A percentile compares a stretch with the other conserved stretches of the same genome.
phyloP scores from a whole-genome alignment of 2,888 invertebrate species.

The Clusia tigrina region DNA sequence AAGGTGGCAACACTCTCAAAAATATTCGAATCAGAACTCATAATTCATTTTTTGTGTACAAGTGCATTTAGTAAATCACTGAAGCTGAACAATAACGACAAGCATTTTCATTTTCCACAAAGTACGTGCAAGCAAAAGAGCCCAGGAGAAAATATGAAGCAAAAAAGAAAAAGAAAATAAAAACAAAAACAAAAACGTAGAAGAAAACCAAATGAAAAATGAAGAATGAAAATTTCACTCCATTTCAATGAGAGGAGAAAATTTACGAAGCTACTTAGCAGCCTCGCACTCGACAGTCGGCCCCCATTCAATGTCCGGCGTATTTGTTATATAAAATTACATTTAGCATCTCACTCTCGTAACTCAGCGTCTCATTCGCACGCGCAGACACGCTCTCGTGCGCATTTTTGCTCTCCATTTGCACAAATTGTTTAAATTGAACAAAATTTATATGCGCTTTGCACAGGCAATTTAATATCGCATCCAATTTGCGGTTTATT shows the following conservation, averaged over 20 bases:
- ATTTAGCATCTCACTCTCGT: constrained; percentile 25
- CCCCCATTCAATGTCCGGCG: no score
- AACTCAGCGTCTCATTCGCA: constrained; percentile 23
- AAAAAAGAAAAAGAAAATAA: constrained; percentile 9
- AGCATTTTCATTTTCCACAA: constrained; percentile 36
- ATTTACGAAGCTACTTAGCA: constrained; percentile 30
- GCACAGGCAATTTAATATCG: constrained; percentile 64
- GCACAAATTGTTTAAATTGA: constrained; percentile 58
- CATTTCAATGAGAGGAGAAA: constrained; percentile 25
- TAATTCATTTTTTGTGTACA: constrained; percentile 34
- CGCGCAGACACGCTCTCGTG: constrained; percentile 24
- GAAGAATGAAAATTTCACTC: constrained; percentile 21
- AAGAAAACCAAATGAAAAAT: constrained; percentile 11
- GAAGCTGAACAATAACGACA: constrained; percentile 38
- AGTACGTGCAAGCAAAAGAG: constrained; percentile 34
- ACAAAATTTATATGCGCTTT: constrained; percentile 60
- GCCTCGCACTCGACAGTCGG: background rate
- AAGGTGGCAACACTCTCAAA: constrained; percentile 13
- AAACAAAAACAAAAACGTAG: constrained; percentile 11
- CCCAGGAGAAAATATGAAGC: no score
- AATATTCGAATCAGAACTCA: constrained; percentile 6
- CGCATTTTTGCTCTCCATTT: constrained; percentile 38
- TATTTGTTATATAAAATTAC: no score
- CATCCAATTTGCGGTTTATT: constrained; percentile 64
- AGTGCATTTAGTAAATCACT: constrained; percentile 42